phyloP scores from a whole-genome alignment of 2,113 vertebrate species.

The Eira barbara region DNA sequence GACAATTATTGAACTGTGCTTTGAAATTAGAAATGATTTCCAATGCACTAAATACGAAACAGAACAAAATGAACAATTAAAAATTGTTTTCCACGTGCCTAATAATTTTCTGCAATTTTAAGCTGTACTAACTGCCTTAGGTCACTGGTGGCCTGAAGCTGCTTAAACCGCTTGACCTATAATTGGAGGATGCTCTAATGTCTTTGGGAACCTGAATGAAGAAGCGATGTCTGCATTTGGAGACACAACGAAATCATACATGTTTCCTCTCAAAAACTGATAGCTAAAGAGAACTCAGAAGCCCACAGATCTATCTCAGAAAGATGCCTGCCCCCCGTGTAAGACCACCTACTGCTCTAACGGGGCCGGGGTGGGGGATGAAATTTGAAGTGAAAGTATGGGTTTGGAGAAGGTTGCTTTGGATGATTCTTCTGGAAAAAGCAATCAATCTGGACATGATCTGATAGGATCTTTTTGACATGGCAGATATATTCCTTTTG shows the following conservation, averaged over 20 bases:
- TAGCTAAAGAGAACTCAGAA: neutral
- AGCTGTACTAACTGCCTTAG: neutral
- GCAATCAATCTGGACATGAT: neutral
- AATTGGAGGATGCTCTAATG: neutral
- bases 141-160: neutral
- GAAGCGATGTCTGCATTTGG: neutral
- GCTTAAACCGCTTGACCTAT: neutral
- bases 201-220: neutral
- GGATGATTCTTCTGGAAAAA: neutral
- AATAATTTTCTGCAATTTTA: neutral
- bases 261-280: neutral
- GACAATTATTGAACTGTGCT: neutral
- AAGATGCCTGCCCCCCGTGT: neutral
- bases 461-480: neutral
- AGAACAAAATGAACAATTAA: neutral
- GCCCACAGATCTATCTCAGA: neutral
- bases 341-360: rapidly evolving
- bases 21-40: slow-evolving; percentile 31
- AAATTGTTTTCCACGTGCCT: neutral
- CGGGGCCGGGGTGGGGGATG: rapidly evolving
- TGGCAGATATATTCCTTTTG: neutral
- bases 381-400: neutral
- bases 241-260: neutral
- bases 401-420: neutral
- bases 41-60: neutral